Evolutionary conservation across 2,113 vertebrate genomes (phyloP).

Genomic region (Anoplopoma fimbria): DNA sequence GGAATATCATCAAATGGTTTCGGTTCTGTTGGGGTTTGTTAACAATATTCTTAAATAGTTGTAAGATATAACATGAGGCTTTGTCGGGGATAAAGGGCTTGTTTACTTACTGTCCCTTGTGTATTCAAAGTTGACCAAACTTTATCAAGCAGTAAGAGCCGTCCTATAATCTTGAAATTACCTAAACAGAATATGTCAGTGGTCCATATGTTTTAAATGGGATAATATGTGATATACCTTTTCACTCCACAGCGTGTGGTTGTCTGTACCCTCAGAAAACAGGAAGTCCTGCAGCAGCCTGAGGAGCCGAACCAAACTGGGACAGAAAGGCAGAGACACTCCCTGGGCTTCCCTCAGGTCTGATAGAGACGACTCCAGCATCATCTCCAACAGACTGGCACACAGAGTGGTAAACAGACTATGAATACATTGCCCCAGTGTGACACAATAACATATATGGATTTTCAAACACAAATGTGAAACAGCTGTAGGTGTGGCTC

Average conservation of each 20-base stretch:
- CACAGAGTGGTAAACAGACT: conserved; percentile 14
- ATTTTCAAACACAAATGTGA: background rate
- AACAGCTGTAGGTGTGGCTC: conserved; percentile 2
- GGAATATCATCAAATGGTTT: background rate
- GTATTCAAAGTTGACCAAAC: background rate
- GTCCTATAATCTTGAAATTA: background rate
- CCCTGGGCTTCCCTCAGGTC: conserved; percentile 89
- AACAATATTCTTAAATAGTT: background rate
- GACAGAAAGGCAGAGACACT: conserved; percentile 82
- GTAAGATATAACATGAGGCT: background rate
- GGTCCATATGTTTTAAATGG: background rate
- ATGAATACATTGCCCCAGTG: background rate
- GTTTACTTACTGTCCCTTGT: background rate
- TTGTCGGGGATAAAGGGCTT: background rate
- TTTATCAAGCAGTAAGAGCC: background rate
- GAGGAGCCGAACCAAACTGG: conserved; percentile 91
- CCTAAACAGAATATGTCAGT: background rate
- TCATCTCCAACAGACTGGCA: conserved; percentile 96
- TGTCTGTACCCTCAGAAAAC: conserved; percentile 92
- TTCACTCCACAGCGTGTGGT: conserved; percentile 94
- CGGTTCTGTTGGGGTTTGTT: background rate
- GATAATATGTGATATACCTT: conserved; percentile 84
- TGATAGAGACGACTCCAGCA: conserved; percentile 94
- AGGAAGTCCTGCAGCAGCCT: conserved; percentile 97
- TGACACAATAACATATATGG: background rate